Conservation (phyloP, 1,140 invertebrate species). For the Drosophila persimilis region DNA sequence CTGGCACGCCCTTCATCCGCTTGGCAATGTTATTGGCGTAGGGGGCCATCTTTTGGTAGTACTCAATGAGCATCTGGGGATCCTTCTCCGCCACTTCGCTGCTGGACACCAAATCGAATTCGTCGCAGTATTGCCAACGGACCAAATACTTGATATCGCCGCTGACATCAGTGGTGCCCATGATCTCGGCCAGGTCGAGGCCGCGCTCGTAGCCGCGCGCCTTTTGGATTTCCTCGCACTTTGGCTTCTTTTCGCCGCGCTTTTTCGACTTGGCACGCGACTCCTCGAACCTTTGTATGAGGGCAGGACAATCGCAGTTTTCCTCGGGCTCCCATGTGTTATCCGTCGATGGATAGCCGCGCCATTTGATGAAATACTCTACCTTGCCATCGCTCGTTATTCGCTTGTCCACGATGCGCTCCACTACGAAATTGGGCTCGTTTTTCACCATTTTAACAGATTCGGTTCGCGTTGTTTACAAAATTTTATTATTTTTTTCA, state of each 20-base stretch:
- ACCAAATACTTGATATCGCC: slow-evolving; percentile 76
- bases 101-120: slow-evolving; percentile 73
- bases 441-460: slow-evolving; percentile 62
- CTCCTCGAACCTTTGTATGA: slow-evolving; percentile 95
- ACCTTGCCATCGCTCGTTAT: slow-evolving; percentile 82
- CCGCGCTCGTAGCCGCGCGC: slow-evolving; percentile 91
- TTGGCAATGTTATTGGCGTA: slow-evolving; percentile 59
- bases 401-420: slow-evolving; percentile 83
- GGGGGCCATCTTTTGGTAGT: slow-evolving; percentile 76
- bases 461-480: slow-evolving; percentile 2
- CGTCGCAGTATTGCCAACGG: slow-evolving; percentile 74
- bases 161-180: slow-evolving; percentile 87
- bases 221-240: slow-evolving; percentile 80
- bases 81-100: slow-evolving; percentile 63
- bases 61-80: slow-evolving; percentile 73
- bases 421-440: slow-evolving; percentile 80
- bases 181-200: slow-evolving; percentile 95
- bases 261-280: slow-evolving; percentile 87
- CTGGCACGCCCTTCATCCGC: slow-evolving; percentile 68
- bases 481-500: slow-evolving; percentile 1
- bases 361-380: slow-evolving; percentile 83
- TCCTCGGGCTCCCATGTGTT: slow-evolving; percentile 96
- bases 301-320: slow-evolving; percentile 95
- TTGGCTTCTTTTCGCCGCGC: slow-evolving; percentile 83
- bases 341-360: slow-evolving; percentile 85